A percentile compares a stretch with the other conserved stretches of the same genome.
phyloP scores from a whole-genome alignment of 2,797 vertebrate genomes.

The Delichon dasypus region DNA sequence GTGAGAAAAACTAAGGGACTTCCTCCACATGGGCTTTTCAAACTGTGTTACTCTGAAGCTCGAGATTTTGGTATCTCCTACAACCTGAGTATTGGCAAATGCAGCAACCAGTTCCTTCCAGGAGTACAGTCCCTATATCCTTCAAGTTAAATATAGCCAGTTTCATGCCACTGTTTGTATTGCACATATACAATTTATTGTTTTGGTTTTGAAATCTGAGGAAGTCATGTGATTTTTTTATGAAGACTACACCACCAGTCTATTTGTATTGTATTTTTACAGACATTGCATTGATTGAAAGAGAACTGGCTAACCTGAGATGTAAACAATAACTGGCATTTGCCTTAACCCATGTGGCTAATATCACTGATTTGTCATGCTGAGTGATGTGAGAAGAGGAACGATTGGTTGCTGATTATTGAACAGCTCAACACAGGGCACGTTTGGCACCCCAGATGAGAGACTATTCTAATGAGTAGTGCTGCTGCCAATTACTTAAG shows the following conservation, averaged over 20 bases:
- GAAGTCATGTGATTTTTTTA: constrained; percentile 21
- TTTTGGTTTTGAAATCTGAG: not conserved
- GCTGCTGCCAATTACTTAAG: constrained; percentile 73
- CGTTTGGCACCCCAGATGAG: constrained; percentile 72
- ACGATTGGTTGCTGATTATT: constrained; percentile 76
- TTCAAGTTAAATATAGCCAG: not conserved
- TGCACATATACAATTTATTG: not conserved
- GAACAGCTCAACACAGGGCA: constrained; percentile 71
- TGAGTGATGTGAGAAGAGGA: constrained; percentile 71
- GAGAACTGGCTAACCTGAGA: constrained; percentile 68
- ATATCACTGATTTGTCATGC: constrained; percentile 77
- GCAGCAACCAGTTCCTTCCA: not conserved
- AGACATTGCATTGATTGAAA: constrained; percentile 62
- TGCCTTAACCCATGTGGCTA: constrained; percentile 75
- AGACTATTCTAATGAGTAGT: constrained; percentile 74
- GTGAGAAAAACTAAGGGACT: not conserved
- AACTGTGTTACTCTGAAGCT: not conserved
- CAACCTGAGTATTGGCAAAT: not conserved
- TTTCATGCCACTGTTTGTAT: not conserved
- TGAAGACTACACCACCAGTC: not conserved
- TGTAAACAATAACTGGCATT: constrained; percentile 74
- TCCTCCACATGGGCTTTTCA: not conserved
- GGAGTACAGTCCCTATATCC: fast-evolving
- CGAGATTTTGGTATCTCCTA: not conserved
- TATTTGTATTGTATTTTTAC: constrained; percentile 53